A percentile compares a stretch with the other conserved stretches of the same genome.
Conservation (phyloP, 1,140 invertebrate genomes). For the Sycobia sp. region DNA sequence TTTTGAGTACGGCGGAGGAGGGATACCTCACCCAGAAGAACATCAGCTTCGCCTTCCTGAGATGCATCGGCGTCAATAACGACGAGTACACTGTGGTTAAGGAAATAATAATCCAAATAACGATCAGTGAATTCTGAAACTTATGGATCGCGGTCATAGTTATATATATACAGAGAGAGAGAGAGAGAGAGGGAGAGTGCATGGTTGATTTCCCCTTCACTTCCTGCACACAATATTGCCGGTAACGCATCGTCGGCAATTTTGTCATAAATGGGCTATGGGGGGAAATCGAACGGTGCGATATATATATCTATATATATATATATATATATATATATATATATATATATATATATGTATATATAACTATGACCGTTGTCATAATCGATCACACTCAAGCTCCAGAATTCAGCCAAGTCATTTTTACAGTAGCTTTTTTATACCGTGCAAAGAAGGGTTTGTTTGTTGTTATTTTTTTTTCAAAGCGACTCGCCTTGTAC, state of each 20-base stretch:
- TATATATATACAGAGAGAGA: too few species aligned
- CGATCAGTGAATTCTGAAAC: constrained; percentile 23
- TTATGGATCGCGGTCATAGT: background rate
- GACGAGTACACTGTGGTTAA: constrained; percentile 87
- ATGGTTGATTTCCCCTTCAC: background rate
- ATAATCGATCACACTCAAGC: constrained; percentile 16
- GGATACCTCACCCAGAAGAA: constrained; percentile 99
- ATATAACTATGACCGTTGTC: constrained; percentile 16
- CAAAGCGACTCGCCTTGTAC: too few species aligned
- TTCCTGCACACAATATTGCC: too few species aligned
- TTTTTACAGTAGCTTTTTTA: too few species aligned
- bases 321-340: too few species aligned
- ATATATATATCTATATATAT: too few species aligned
- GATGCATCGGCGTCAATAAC: constrained; percentile 98
- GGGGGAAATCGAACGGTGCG: background rate
- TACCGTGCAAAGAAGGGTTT: too few species aligned
- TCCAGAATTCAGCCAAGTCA: constrained; percentile 29
- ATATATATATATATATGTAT: too few species aligned
- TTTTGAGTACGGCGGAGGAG: constrained; percentile 96
- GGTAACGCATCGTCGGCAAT: background rate
- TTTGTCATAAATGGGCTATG: background rate
- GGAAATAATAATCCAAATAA: constrained; percentile 62
- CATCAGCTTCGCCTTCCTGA: constrained; percentile 99
- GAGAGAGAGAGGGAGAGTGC: too few species aligned
- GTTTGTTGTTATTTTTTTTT: too few species aligned